Evolutionary conservation across 2,113 vertebrate genomes (phyloP).

Genomic region (Aplodontia rufa): DNA sequence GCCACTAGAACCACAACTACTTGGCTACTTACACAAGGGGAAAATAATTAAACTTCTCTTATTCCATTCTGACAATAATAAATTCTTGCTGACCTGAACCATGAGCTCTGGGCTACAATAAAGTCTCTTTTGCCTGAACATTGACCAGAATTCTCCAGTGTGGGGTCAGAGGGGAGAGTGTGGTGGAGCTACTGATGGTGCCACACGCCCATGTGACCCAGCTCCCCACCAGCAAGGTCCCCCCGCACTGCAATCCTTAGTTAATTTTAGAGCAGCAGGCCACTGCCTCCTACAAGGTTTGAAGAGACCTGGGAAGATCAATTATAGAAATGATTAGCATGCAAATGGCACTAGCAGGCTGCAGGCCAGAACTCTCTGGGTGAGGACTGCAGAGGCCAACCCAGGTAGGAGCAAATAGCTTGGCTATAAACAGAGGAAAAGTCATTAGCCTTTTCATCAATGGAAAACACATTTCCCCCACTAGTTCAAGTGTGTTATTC

Average conservation of each 20-base stretch:
- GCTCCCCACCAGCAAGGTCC: conserved; percentile 64
- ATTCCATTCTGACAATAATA: conserved; percentile 34
- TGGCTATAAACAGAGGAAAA: conserved; percentile 68
- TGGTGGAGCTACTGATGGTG: not conserved
- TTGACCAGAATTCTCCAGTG: not conserved
- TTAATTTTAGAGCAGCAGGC: conserved; percentile 85
- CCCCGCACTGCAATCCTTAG: conserved; percentile 79
- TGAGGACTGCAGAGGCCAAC: conserved; percentile 53
- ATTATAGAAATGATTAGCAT: conserved; percentile 85
- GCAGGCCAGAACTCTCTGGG: conserved; percentile 49
- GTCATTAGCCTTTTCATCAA: conserved; percentile 69
- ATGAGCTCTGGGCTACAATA: not conserved
- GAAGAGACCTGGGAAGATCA: conserved; percentile 83
- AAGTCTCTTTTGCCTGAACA: conserved; percentile 61
- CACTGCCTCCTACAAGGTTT: conserved; percentile 82
- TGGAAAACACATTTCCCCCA: conserved; percentile 69
- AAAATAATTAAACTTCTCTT: not conserved
- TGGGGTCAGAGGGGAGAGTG: conserved; percentile 41
- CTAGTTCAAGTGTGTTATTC: conserved; percentile 60
- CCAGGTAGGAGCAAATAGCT: conserved; percentile 75
- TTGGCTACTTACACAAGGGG: conserved; percentile 30
- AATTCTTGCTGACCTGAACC: conserved; percentile 15
- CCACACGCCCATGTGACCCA: conserved; percentile 63
- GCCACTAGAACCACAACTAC: not conserved
- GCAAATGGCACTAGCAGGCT: conserved; percentile 65